These are phyloP conservation scores for Lycodopsis pacificus DNA, from an alignment of 2,797 vertebrate species.

Conservation along the genomic window DNA sequence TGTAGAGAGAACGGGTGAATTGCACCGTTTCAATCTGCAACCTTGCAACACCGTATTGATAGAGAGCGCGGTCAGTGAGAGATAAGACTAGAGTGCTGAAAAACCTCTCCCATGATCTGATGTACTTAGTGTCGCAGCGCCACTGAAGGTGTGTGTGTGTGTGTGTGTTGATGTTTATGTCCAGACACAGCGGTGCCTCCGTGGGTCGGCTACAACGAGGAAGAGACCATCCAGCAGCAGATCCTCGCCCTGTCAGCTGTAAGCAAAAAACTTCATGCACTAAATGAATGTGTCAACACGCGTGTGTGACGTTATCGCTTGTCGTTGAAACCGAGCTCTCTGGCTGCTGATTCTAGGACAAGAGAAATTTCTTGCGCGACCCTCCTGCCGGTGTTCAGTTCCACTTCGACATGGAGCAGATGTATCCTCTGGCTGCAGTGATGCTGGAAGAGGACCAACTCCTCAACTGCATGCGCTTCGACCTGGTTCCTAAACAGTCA, in stretches of 20 bases:
- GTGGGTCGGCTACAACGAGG: slow-evolving; percentile 96
- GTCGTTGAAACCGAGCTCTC: neutral
- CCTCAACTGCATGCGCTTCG: slow-evolving; percentile 98
- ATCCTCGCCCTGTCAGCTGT: slow-evolving; percentile 96
- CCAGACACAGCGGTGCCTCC: slow-evolving; percentile 93
- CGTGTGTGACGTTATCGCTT: rapidly evolving
- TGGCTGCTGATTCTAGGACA: slow-evolving; percentile 84
- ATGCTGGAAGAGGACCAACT: slow-evolving; percentile 97
- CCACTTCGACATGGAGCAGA: slow-evolving; percentile 95
- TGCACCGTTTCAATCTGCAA: neutral
- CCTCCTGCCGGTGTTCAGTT: slow-evolving; percentile 97
- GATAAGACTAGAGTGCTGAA: neutral
- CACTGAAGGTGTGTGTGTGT: neutral
- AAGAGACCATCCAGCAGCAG: slow-evolving; percentile 97
- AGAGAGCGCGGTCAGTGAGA: neutral
- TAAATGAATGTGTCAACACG: neutral
- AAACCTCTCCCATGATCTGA: neutral
- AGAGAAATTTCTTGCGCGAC: slow-evolving; percentile 95
- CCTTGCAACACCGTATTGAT: too few species aligned
- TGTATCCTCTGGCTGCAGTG: slow-evolving; percentile 93
- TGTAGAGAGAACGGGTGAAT: neutral
- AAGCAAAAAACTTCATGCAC: slow-evolving; percentile 63
- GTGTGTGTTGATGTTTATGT: slow-evolving; percentile 23
- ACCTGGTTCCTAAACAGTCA: slow-evolving; percentile 97
- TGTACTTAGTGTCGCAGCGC: too few species aligned